Conservation (phyloP, 2,888 invertebrate species). For the Ornithoptera priamus region DNA sequence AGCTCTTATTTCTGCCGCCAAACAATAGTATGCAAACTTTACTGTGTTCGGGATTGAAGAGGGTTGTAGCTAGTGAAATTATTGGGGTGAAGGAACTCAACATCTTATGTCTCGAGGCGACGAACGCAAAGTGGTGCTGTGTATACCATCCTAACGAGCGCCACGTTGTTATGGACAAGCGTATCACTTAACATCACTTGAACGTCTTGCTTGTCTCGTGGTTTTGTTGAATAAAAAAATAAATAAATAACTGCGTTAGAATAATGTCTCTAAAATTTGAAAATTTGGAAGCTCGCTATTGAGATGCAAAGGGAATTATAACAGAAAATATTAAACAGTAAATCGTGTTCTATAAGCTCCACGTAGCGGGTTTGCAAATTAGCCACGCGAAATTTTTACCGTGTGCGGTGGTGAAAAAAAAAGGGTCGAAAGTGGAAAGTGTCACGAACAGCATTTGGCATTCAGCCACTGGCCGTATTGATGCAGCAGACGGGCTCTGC, state of each 20-base stretch:
- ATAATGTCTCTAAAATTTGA: not conserved
- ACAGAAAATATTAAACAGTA: slow-evolving; percentile 20
- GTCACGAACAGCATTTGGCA: slow-evolving; percentile 75
- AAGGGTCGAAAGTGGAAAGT: slow-evolving; percentile 72
- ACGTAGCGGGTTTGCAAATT: slow-evolving; percentile 50
- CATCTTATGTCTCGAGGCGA: too few relatives aligned
- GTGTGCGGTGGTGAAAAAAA: slow-evolving; percentile 53
- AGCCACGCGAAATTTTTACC: slow-evolving; percentile 59
- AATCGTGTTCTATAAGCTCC: slow-evolving; percentile 26
- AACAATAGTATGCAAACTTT: too few relatives aligned
- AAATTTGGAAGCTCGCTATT: slow-evolving; percentile 18
- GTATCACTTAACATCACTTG: too few relatives aligned
- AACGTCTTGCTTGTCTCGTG: too few relatives aligned
- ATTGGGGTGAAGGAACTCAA: too few relatives aligned
- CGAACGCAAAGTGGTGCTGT: too few relatives aligned
- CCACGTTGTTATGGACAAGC: too few relatives aligned
- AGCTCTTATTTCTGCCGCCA: too few relatives aligned
- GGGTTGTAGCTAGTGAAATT: too few relatives aligned
- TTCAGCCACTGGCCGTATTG: slow-evolving; percentile 71
- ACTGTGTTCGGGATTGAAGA: too few relatives aligned
- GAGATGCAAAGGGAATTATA: slow-evolving; percentile 11
- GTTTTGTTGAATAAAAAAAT: not conserved
- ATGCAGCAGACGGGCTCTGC: slow-evolving; percentile 69
- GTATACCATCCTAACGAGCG: too few relatives aligned
- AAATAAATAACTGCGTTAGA: not conserved